Evolutionary conservation across 2,113 vertebrate genomes (phyloP).

Genomic region (Tachycineta bicolor): DNA sequence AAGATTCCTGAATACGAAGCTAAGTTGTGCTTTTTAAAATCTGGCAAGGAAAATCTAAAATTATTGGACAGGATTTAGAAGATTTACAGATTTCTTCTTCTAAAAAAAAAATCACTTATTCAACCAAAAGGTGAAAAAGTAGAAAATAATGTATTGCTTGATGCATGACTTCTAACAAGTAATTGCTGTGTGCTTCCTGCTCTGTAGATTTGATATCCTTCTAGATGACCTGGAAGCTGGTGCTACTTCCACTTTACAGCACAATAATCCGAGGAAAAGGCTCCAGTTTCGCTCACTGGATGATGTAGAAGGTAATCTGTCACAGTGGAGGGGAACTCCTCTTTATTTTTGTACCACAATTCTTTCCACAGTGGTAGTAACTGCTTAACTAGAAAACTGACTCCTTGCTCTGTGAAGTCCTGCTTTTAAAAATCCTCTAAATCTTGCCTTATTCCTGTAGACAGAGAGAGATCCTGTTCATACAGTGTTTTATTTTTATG

Average conservation of each 20-base stretch:
- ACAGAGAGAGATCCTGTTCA: background rate
- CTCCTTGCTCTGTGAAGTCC: background rate
- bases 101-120: background rate
- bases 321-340: background rate
- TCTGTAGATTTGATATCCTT: conserved; percentile 79
- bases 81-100: background rate
- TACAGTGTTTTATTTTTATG: background rate
- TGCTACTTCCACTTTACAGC: conserved; percentile 73
- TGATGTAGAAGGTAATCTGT: conserved; percentile 79
- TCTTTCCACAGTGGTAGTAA: background rate
- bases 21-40: background rate
- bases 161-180: background rate
- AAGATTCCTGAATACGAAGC: background rate
- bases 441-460: background rate
- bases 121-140: background rate
- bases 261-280: conserved; percentile 80
- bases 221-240: conserved; percentile 79
- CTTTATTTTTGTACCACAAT: background rate
- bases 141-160: background rate
- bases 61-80: background rate
- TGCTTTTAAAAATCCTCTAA: background rate
- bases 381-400: background rate
- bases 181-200: conserved; percentile 9
- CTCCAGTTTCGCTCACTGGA: conserved; percentile 83
- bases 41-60: background rate